Conservation (phyloP, 2,888 invertebrate species). For the Eumerus sabulonum region DNA sequence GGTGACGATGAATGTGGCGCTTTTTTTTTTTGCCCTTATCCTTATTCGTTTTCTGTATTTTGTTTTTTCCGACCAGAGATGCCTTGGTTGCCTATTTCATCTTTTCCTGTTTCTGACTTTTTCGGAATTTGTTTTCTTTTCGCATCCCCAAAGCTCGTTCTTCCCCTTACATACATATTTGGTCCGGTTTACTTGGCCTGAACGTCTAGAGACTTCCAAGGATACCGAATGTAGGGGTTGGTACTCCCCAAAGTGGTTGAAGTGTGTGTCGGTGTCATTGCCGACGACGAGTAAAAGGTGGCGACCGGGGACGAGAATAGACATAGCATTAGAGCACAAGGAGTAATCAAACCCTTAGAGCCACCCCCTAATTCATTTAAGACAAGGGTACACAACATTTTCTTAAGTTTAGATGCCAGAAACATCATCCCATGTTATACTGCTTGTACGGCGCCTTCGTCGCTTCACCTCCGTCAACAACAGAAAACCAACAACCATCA, state of each 20-base stretch:
- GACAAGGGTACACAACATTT: slow-evolving; percentile 69
- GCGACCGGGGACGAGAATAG: slow-evolving; percentile 40
- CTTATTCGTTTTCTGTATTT: background rate
- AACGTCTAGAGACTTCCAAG: slow-evolving; percentile 55
- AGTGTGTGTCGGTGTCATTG: background rate
- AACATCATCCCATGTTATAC: slow-evolving; percentile 57
- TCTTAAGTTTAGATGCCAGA: slow-evolving; percentile 69
- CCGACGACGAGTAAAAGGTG: background rate
- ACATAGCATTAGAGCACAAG: slow-evolving; percentile 60
- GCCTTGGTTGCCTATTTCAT: slow-evolving; percentile 61
- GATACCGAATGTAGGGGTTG: slow-evolving; percentile 32
- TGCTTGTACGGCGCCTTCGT: slow-evolving; percentile 10
- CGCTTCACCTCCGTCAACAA: background rate
- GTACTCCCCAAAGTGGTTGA: slow-evolving; percentile 8
- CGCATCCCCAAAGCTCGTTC: slow-evolving; percentile 52
- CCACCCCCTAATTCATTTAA: slow-evolving; percentile 69
- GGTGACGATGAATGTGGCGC: slow-evolving; percentile 67
- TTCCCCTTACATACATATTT: no score
- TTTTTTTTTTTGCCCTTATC: slow-evolving; percentile 20
- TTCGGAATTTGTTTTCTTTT: slow-evolving; percentile 43
- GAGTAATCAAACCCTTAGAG: slow-evolving; percentile 68
- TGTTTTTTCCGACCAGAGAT: slow-evolving; percentile 14
- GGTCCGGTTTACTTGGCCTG: no score
- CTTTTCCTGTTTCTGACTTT: slow-evolving; percentile 68
- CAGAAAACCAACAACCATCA: slow-evolving; percentile 10